These are phyloP conservation scores for Lycodopsis pacificus DNA, from an alignment of 2,797 vertebrate species.

Conservation along the genomic window DNA sequence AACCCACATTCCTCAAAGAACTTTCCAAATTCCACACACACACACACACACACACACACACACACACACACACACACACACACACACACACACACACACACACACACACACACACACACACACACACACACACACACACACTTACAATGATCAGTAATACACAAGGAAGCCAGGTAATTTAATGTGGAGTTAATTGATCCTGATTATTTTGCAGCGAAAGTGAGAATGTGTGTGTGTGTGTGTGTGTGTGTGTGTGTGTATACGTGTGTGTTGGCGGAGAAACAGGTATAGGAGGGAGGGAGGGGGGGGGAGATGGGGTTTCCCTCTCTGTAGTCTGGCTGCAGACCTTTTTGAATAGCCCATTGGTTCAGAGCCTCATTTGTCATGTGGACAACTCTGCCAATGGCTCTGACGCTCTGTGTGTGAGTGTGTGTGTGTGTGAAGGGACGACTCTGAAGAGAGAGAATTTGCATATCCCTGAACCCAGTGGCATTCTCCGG, in stretches of 20 bases:
- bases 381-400: constrained; percentile 66
- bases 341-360: constrained; percentile 56
- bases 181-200: constrained; percentile 10
- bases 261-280: neutral
- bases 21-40: neutral
- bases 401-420: constrained; percentile 28
- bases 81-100: no score
- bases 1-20: neutral
- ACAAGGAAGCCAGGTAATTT: constrained; percentile 1
- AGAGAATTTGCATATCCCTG: constrained; percentile 51
- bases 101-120: neutral
- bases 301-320: constrained; percentile 44
- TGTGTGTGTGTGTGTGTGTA: neutral
- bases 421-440: neutral
- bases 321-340: constrained; percentile 52
- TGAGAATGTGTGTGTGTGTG: neutral
- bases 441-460: neutral
- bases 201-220: neutral
- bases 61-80: no score
- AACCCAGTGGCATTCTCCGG: constrained; percentile 36
- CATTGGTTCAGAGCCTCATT: constrained; percentile 54
- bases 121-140: no score
- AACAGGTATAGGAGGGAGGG: constrained; percentile 18
- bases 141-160: constrained; percentile 11
- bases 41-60: no score